phyloP scores from a whole-genome alignment of 2,888 invertebrate species.

The Cotesia congregata region DNA sequence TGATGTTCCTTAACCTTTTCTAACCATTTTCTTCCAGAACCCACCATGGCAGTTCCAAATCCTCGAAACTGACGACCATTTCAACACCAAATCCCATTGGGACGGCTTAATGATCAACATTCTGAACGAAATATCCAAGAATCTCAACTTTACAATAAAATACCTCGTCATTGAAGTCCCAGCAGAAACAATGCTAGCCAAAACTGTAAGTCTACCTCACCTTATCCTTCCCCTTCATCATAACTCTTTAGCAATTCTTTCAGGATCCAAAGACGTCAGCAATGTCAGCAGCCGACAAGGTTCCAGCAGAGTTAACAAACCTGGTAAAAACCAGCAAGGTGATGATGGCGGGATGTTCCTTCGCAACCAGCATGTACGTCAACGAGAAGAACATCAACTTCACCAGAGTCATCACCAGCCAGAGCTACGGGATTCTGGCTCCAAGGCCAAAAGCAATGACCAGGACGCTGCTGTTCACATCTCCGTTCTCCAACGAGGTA shows the following conservation, averaged over 20 bases:
- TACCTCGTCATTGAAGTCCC: slow-evolving; percentile 54
- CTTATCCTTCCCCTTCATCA: background rate
- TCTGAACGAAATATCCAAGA: slow-evolving; percentile 80
- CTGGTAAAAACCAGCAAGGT: slow-evolving; percentile 72
- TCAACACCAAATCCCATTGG: slow-evolving; percentile 67
- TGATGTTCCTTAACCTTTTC: no score
- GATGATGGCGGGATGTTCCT: slow-evolving; percentile 75
- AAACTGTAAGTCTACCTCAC: slow-evolving; percentile 12
- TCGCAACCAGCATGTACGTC: slow-evolving; percentile 73
- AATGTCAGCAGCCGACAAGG: slow-evolving; percentile 60
- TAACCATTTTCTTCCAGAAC: slow-evolving; percentile 74
- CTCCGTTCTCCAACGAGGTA: slow-evolving; percentile 79
- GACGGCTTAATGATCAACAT: slow-evolving; percentile 86
- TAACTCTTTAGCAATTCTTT: background rate
- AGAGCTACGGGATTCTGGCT: slow-evolving; percentile 84
- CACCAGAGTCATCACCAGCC: slow-evolving; percentile 83
- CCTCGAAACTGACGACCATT: slow-evolving; percentile 74
- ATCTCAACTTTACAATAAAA: slow-evolving; percentile 84
- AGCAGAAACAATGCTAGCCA: slow-evolving; percentile 26
- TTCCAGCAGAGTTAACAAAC: slow-evolving; percentile 70
- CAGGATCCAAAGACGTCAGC: slow-evolving; percentile 45
- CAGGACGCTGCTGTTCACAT: slow-evolving; percentile 85
- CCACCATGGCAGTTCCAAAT: slow-evolving; percentile 88
- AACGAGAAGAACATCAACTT: slow-evolving; percentile 78
- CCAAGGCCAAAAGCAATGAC: slow-evolving; percentile 85